Evolutionary conservation across 2,888 invertebrate species (phyloP).

Genomic region (Megastigmus dorsalis): DNA sequence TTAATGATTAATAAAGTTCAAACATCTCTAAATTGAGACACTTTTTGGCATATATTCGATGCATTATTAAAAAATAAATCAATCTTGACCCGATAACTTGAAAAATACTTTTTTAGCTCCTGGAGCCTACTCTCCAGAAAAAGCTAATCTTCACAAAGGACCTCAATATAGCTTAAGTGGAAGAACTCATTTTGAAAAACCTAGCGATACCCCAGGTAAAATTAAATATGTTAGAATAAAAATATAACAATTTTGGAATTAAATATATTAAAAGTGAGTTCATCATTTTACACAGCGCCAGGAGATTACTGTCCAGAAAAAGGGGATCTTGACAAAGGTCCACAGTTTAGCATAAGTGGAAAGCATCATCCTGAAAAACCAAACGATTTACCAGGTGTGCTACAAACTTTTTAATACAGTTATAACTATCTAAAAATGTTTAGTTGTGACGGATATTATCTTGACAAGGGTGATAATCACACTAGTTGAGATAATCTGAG

Average conservation of each 20-base stretch:
- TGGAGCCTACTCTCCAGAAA: conserved; percentile 78
- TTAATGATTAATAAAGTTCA: too few species aligned
- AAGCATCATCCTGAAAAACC: conserved; percentile 80
- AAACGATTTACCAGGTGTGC: conserved; percentile 79
- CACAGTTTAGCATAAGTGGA: conserved; percentile 86
- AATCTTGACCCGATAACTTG: background rate
- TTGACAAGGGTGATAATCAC: too few species aligned
- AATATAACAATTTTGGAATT: background rate
- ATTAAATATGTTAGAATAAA: too few species aligned
- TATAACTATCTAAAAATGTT: too few species aligned
- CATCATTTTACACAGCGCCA: conserved; percentile 54
- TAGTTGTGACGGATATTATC: too few species aligned
- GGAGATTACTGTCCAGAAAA: conserved; percentile 59
- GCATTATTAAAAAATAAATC: background rate
- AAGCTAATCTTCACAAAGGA: conserved; percentile 75
- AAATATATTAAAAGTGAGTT: background rate
- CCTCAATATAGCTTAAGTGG: conserved; percentile 82
- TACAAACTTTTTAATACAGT: too few species aligned
- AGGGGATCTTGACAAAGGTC: conserved; percentile 76
- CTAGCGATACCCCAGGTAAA: conserved; percentile 47
- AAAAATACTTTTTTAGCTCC: conserved; percentile 65
- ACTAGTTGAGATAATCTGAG: too few species aligned
- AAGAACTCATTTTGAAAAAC: conserved; percentile 61
- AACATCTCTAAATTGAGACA: too few species aligned
- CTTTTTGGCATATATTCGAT: too few species aligned